Conservation (phyloP, 1,140 invertebrate genomes). For the Drosophila varians region DNA sequence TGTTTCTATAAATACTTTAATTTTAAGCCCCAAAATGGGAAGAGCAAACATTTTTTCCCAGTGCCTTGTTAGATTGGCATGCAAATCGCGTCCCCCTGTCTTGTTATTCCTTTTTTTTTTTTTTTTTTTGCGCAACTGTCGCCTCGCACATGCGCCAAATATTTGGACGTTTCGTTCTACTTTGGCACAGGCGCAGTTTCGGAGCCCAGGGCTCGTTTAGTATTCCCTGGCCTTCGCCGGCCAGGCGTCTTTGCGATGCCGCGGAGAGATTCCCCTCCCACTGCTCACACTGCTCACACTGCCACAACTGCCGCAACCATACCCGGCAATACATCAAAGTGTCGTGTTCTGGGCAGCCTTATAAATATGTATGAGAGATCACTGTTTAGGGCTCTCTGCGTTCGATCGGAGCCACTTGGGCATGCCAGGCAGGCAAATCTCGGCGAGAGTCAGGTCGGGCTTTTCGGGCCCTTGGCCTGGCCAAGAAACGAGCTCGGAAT, state of each 20-base stretch:
- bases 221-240: conserved; percentile 29
- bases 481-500: conserved; percentile 41
- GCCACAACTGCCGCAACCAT: too few species aligned
- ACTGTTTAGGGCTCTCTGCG: conserved; percentile 1
- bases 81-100: conserved; percentile 41
- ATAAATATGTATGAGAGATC: conserved; percentile 60
- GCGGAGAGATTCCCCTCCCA: conserved; percentile 19
- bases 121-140: conserved; percentile 1
- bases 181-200: conserved; percentile 34
- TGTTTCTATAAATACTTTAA: too few species aligned
- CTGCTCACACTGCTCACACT: too few species aligned
- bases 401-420: conserved; percentile 3
- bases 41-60: not conserved
- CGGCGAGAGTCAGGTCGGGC: not conserved
- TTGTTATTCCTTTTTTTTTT: too few species aligned
- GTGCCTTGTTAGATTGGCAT: conserved; percentile 24
- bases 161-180: conserved; percentile 73
- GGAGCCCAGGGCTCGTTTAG: conserved; percentile 25
- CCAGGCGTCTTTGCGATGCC: conserved; percentile 34
- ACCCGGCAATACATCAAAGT: conserved; percentile 65
- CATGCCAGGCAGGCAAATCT: conserved; percentile 20
- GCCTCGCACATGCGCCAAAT: conserved; percentile 62
- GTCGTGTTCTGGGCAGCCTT: conserved; percentile 64
- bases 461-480: conserved; percentile 12
- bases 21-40: too few species aligned